Base-by-base conservation (phyloP, 2,797 vertebrate genomes). In the Sarcoramphus papa region DNA sequence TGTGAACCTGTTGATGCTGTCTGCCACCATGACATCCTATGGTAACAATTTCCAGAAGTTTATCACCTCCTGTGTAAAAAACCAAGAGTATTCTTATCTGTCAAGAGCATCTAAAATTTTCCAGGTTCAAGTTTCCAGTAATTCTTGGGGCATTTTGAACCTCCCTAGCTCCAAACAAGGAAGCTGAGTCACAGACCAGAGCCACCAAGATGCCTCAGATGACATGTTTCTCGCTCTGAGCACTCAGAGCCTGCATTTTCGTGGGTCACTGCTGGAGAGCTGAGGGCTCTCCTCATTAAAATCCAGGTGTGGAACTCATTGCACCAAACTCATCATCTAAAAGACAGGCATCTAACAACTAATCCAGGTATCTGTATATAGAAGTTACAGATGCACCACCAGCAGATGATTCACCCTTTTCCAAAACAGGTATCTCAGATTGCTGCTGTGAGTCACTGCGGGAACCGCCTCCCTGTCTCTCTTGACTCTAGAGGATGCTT, bases 321-420 rank as follows among this genome's bases (percentile, higher is more conserved):
- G 78, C 20, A 25, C 37, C 60, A 85, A 92, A 85, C 54, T 68
- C 27, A 13, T 73, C 14, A 56, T 27, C 33, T 51, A 40, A 63
- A 95, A 90, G 40, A 59, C 45, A 50, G 40, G 65, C 54, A 45
- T 43, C 72, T 70, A 64, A 64, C 75, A 83, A 53, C 45, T 65
- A 82, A 77, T n/a, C 43, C 64, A 45, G 56, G 72, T 50, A 48
- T 72, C 82, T 0, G 2, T 83, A 90, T 84, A 72, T 62, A 90
- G 83, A 88, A 94, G 41, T 83, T 72, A 88, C 9, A 57, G 60
- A 85, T 72, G 78, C 57, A 53, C 56, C 89, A 88, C 56, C 79
- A 74, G 85, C 35, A 41, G 82, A 90, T 96, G 91, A 97, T 28
- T 96, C 96, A 96, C 51, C 57, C 57, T 62, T 78, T 92, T 80